Base-by-base conservation (phyloP, 2,888 invertebrate genomes). In the Himalopsyche anomala region DNA sequence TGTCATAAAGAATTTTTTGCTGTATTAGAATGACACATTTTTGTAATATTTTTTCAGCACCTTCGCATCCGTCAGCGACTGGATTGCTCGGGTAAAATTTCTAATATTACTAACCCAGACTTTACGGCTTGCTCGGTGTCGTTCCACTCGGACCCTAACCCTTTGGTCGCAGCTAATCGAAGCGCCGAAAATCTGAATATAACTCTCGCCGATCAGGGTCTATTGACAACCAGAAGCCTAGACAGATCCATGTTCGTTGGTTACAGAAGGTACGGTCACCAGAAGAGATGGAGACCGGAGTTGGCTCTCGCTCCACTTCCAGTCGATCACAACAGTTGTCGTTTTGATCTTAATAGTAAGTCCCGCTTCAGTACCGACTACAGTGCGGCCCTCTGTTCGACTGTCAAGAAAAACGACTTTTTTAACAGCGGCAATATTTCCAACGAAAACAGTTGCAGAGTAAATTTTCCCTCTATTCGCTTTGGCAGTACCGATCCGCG, bases 131-230 rank as follows among this genome's bases (percentile, higher is more conserved):
- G 74, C 40, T 45, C 81, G 1, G 45, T 81, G 17, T 51, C 89
- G 19, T 90, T 90, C 86, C 90, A 91, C 89, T 90, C 90, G 84
- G 91, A 91, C 80, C 91, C 90, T 0, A 89, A 89, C 82, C 89
- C 89, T 28, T 89, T 86, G 62, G 86, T 88, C 36, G 89, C 87
- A 80, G 86, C 82, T 45, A 87, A 74, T 15, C 42, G 28, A n/a
- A 69, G 80, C 54, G 81, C 42, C 15, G 80, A 74, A 8, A 85
- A 85, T 12, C 84, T 87, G 6, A 36, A 82, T 28, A 83, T 83
- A 45, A 85, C 83, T 28, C 79, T 85, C 42, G 85, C 83, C 17
- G 40, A 79, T 38, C 87, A 86, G 40, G 86, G 87, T 12, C 81
- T 87, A 2, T 80, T 85, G 11, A 84, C 87, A 1, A 87, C 87